phyloP scores from a whole-genome alignment of 1,140 invertebrate species.

The Eciton burchellii region DNA sequence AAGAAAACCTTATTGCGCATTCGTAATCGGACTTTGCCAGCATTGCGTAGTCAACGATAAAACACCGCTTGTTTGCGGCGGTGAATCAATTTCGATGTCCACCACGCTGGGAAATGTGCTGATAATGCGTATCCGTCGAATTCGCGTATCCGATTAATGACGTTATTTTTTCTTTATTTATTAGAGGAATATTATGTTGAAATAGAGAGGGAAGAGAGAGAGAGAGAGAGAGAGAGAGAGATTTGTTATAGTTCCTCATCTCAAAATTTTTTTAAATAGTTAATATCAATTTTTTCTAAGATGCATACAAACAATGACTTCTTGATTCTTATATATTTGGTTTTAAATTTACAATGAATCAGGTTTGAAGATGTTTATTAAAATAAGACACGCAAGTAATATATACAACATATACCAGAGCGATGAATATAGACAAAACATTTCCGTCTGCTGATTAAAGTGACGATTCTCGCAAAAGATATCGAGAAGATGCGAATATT shows the following conservation, averaged over 20 bases:
- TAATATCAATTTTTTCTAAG: not conserved
- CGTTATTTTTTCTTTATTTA: not conserved
- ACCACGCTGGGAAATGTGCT: not conserved
- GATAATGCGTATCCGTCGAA: not conserved
- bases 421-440: no score
- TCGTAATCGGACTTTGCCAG: slow-evolving; percentile 5
- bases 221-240: not conserved
- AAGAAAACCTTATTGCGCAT: slow-evolving; percentile 71
- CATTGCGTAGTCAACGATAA: slow-evolving; percentile 26
- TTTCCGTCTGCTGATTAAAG: no score
- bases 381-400: no score
- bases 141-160: not conserved
- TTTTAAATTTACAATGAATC: not conserved
- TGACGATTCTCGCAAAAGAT: no score
- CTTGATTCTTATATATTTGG: slow-evolving; percentile 2
- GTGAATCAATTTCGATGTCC: slow-evolving; percentile 19
- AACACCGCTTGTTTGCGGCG: not conserved
- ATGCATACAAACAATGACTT: not conserved
- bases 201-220: not conserved
- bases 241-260: not conserved
- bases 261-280: not conserved
- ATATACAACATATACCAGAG: no score
- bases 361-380: not conserved
- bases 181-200: not conserved
- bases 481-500: not conserved